Evolutionary conservation across 2,797 vertebrate species (phyloP).

Genomic region (Rhinoraja longicauda): DNA sequence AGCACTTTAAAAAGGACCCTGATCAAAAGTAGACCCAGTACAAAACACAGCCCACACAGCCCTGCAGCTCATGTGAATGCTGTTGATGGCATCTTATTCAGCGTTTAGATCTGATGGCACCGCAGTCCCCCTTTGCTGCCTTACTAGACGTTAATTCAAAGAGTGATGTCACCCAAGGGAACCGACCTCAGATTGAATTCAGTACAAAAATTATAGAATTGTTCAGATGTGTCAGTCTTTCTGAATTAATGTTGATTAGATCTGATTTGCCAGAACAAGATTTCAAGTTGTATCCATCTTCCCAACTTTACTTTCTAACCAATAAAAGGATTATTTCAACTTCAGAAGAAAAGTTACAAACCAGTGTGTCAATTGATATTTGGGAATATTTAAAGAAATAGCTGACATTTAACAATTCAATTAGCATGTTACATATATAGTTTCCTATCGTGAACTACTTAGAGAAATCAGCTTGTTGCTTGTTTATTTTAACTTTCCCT

Average conservation of each 20-base stretch:
- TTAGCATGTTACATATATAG: neutral
- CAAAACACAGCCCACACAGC: neutral
- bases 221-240: neutral
- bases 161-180: neutral
- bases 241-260: neutral
- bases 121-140: neutral
- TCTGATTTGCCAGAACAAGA: neutral
- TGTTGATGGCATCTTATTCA: neutral
- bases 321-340: neutral
- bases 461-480: neutral
- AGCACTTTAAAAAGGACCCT: neutral
- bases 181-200: neutral
- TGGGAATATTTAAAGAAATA: neutral
- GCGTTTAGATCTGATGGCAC: neutral
- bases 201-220: neutral
- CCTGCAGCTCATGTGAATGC: neutral
- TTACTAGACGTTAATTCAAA: neutral
- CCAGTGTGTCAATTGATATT: neutral
- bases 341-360: neutral
- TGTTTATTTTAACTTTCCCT: neutral
- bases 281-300: neutral
- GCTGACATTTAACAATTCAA: neutral
- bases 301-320: neutral
- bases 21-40: neutral
- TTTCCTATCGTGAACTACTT: neutral